phyloP scores from a whole-genome alignment of 2,113 vertebrate species.

The Chloropsis cyanopogon region DNA sequence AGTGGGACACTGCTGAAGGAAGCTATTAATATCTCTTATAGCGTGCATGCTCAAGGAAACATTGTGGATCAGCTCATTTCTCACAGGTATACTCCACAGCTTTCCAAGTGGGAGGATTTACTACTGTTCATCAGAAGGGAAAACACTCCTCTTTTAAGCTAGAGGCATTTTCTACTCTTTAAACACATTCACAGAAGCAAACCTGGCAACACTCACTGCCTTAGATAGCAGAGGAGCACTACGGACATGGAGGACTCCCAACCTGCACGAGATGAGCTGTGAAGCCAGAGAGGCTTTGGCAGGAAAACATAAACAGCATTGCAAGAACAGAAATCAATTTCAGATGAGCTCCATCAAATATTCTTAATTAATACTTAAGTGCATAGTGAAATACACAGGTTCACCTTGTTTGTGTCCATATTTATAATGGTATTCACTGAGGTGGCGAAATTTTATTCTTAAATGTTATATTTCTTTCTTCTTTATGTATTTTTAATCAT shows the following conservation, averaged over 20 bases:
- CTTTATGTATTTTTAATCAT: neutral
- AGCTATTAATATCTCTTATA: constrained; percentile 26
- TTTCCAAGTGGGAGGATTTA: neutral
- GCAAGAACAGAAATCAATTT: neutral
- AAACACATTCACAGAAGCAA: constrained; percentile 13
- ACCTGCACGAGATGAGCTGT: neutral
- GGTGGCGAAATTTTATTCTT: neutral
- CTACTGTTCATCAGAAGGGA: neutral
- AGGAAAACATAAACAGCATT: neutral
- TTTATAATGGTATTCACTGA: neutral
- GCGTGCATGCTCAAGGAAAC: neutral
- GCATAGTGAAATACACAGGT: neutral
- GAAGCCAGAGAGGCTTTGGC: neutral
- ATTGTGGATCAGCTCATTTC: neutral
- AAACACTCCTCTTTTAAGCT: neutral
- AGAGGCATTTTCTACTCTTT: constrained; percentile 7
- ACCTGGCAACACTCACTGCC: neutral
- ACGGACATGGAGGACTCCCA: neutral
- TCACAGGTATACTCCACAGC: neutral
- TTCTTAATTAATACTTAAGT: neutral
- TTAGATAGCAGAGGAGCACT: neutral
- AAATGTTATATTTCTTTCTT: neutral
- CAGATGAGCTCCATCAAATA: neutral
- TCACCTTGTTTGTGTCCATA: fast-evolving
- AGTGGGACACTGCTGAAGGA: constrained; percentile 23